A percentile compares a stretch with the other conserved stretches of the same genome.
Conservation (phyloP, 2,888 invertebrate species). For the Girardia tigrina region DNA sequence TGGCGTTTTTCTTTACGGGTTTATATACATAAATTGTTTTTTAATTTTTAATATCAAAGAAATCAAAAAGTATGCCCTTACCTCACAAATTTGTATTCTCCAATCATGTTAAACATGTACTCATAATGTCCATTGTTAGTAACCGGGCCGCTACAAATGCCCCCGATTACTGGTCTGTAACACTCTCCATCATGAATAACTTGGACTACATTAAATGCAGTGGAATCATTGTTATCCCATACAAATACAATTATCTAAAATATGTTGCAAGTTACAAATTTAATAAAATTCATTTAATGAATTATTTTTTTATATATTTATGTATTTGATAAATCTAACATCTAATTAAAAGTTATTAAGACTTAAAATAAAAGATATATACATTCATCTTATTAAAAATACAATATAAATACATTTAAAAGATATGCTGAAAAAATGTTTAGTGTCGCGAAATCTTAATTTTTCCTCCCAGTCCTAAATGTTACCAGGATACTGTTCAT, state of each 20-base stretch:
- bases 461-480: too few relatives aligned
- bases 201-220: slow-evolving; percentile 40
- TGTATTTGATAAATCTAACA: too few relatives aligned
- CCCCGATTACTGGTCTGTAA: slow-evolving; percentile 46
- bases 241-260: slow-evolving; percentile 39
- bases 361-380: too few relatives aligned
- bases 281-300: not conserved
- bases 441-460: too few relatives aligned
- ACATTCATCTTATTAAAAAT: not conserved
- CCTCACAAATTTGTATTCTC: slow-evolving; percentile 50
- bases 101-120: slow-evolving; percentile 47
- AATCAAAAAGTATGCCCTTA: slow-evolving; percentile 39
- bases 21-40: too few relatives aligned
- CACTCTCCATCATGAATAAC: slow-evolving; percentile 48
- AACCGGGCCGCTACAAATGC: slow-evolving; percentile 41
- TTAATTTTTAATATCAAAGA: not conserved
- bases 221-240: slow-evolving; percentile 39
- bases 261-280: too few relatives aligned
- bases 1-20: not conserved
- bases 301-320: not conserved
- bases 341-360: too few relatives aligned
- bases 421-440: too few relatives aligned
- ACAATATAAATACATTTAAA: too few relatives aligned
- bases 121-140: slow-evolving; percentile 41
- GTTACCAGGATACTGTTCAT: too few relatives aligned